These are phyloP conservation scores for Carterocephalus palaemon DNA, from an alignment of 2,888 invertebrate genomes.

Conservation along the genomic window DNA sequence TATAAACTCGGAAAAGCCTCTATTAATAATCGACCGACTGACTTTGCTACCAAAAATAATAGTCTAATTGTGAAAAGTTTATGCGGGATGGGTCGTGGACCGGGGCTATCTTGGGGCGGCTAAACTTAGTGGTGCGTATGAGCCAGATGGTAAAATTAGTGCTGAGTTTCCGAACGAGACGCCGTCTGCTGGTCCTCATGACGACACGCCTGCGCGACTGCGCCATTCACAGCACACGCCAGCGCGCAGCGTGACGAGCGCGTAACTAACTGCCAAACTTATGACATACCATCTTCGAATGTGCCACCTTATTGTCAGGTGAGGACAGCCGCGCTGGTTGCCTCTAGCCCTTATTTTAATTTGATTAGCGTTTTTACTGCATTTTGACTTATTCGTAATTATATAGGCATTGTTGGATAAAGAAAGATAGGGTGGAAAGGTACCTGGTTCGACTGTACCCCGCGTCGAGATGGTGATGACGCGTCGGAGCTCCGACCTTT, in stretches of 20 bases:
- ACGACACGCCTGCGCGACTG: constrained; percentile 56
- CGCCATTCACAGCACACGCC: constrained; percentile 70
- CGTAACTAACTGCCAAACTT: constrained; percentile 72
- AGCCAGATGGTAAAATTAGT: constrained; percentile 79
- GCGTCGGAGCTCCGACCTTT: too few species aligned
- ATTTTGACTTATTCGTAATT: too few species aligned
- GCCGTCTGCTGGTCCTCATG: constrained; percentile 72
- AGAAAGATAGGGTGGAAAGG: too few species aligned
- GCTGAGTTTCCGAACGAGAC: constrained; percentile 66
- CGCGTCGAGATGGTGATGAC: too few species aligned
- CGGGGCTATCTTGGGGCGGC: constrained; percentile 79
- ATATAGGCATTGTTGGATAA: too few species aligned
- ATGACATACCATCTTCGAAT: constrained; percentile 71
- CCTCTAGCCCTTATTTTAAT: too few species aligned
- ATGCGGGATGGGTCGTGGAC: constrained; percentile 79
- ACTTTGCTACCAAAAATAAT: constrained; percentile 81
- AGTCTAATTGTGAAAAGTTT: constrained; percentile 81
- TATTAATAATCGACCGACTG: constrained; percentile 81
- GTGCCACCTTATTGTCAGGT: constrained; percentile 57
- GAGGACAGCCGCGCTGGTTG: constrained; percentile 30
- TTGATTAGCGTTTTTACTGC: neutral
- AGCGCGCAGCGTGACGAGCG: constrained; percentile 51
- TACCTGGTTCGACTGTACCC: too few species aligned
- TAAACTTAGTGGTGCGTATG: constrained; percentile 79
- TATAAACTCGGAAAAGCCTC: constrained; percentile 80